Base-by-base conservation (phyloP, 64 coral and sea anemone genomes). In the Astreopora myriophthalma region DNA sequence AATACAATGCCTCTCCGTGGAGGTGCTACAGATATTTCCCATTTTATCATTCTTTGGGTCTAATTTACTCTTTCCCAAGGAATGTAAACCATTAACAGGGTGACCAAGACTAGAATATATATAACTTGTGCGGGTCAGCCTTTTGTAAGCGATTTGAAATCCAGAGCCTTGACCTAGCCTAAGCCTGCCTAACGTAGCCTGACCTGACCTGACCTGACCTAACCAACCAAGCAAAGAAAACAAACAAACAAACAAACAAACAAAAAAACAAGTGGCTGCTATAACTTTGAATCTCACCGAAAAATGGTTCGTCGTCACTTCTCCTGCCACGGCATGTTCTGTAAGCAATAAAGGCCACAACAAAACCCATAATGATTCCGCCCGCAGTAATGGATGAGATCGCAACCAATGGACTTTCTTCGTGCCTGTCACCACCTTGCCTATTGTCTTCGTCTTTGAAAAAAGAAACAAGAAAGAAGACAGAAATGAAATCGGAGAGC, bases 341-440 rank as follows among this genome's bases (percentile, higher is more conserved):
- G 3, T 36, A 80, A 24, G 77, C 77, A 23, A 80, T 5, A 16
- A 61, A 80, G 30, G 77, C 77, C 20, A 31, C 51, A 3, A 80
- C 51, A 34, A 80, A 80, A 19, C 77, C 77, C 77, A 80, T 61
- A 5, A 80, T 80, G 19, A 80, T 34, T 6, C 77, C 77, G 19
- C 77, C 77, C 1, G 77, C 77, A 8, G 77, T 80, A 8, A 80
- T 80, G 3, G 77, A 80, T 12, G 28, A 60, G 22, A 80, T 80
- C 13, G 77, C 77, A 16, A 80, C 77, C 77, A 80, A 17, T 3
- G 77, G 77, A 36, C 12, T 61, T 5, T 35, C 25, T 9, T 60
- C 19, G 5, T 51, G 58, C 2, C 3, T 8, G 61, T 6, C 5
- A 3, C 25, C 28, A 7, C 6, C 20, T 10, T 6, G 10, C 14